Conservation (phyloP, 2,797 vertebrate species). For the Anas flavirostris region DNA sequence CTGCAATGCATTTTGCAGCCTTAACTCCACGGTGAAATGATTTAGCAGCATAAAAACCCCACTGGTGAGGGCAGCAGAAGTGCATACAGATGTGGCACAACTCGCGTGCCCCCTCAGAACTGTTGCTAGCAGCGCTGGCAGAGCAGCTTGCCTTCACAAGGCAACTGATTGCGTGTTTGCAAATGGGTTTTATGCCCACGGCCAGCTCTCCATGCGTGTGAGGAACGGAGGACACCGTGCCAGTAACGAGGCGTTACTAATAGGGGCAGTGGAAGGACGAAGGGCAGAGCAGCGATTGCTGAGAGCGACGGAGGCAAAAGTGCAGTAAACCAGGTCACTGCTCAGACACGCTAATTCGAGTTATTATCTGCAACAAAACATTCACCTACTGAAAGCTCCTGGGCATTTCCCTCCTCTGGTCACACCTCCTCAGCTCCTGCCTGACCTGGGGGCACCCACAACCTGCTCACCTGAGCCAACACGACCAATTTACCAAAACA, state of each 20-base stretch:
- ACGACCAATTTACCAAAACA: background rate
- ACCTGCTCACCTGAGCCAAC: background rate
- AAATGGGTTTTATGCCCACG: background rate
- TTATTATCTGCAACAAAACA: background rate
- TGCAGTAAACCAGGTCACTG: background rate
- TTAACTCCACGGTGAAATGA: background rate
- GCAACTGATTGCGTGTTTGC: background rate
- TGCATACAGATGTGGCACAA: background rate
- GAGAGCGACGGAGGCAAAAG: background rate
- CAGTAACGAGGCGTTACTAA: background rate
- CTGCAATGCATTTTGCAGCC: background rate
- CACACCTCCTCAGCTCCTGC: background rate
- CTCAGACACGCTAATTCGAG: background rate
- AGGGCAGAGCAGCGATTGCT: background rate
- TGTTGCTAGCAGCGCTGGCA: background rate
- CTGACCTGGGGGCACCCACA: background rate
- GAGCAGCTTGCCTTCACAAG: background rate
- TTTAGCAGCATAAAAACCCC: background rate
- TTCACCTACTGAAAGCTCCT: background rate
- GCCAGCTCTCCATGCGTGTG: background rate
- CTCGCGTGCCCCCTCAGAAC: background rate
- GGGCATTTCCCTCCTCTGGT: background rate
- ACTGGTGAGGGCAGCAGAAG: background rate
- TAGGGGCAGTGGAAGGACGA: background rate
- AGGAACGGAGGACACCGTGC: background rate